Evolutionary conservation across 2,888 invertebrate genomes (phyloP), one percentile per base, ranked within the genome.

Genomic region (Tanypteryx hageni): DNA sequence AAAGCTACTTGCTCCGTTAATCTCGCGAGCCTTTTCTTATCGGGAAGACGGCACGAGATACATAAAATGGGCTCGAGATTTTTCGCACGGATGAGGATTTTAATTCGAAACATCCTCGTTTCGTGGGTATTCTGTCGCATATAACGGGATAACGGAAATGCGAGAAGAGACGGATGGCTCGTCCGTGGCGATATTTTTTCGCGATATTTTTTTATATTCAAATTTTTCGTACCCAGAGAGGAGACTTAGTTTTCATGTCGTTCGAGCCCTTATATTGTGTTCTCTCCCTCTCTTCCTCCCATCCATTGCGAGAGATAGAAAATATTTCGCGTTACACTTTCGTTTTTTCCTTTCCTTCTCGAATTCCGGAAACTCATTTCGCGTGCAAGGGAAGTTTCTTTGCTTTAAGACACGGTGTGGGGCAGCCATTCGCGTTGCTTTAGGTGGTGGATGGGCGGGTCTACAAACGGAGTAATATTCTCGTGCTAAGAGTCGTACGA

Each of bases 31-130:
- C 44, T 18, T 86, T 61, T 64, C 61, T 61, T 16, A 31, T 61
- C 31, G 31, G 11, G 18, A 14, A 13, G 61, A 64, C 44, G 64
- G 61, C 64, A 31, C 64, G n/a, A 31, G 64, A 89, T 64, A n/a
- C 18, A 76, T 27, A 27, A 76, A 76, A 18, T 13, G 44, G 44
- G n/a, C 31, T 61, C 14, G 89, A 68, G n/a, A 89, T 61, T 89
- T 56, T 68, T 31, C 64, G 89, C 64, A 13, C 44, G 59, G 86
- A 44, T 86, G 86, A 86, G 86, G 86, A 64, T 86, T 86, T 86
- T 86, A 86, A 89, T 89, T 89, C 64, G 89, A 27, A 22, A 18
- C 59, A 31, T 89, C 44, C n/a, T 18, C 18, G 44, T 44, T 8
- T 64, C 89, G 27, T 14, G 64, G 27, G 44, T 83, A 83, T 57